Conservation (phyloP, 2,888 invertebrate genomes). For the Clivina fossor region DNA sequence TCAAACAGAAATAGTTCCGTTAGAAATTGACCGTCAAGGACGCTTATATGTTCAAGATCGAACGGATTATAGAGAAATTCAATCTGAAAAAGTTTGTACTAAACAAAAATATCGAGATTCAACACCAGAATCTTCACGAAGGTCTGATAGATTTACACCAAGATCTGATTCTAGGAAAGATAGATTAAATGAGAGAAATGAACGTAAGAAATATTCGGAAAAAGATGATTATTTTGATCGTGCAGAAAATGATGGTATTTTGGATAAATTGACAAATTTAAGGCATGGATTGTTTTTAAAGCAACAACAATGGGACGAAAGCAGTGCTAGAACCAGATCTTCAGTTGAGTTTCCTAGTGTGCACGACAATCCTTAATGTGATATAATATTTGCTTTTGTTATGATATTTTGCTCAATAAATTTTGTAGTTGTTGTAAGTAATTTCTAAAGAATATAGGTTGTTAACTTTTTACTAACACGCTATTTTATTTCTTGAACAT, state of each 20-base stretch:
- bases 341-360: conserved; percentile 26
- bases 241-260: conserved; percentile 43
- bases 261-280: conserved; percentile 51
- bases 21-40: conserved; percentile 59
- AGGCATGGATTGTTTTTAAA: conserved; percentile 56
- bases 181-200: conserved; percentile 32
- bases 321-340: conserved; percentile 8
- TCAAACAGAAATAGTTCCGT: conserved; percentile 56
- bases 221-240: conserved; percentile 23
- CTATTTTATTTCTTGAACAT: too few species aligned
- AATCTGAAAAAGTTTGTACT: conserved; percentile 50
- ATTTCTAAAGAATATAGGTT: too few species aligned
- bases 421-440: conserved; percentile 6
- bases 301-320: conserved; percentile 56
- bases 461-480: too few species aligned
- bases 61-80: conserved; percentile 18
- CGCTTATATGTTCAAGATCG: conserved; percentile 51
- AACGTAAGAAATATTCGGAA: conserved; percentile 23
- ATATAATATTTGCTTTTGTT: background rate
- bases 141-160: conserved; percentile 16
- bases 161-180: conserved; percentile 27
- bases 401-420: background rate
- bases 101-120: conserved; percentile 48
- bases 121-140: conserved; percentile 46
- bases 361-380: conserved; percentile 24